Conservation (phyloP, 1,140 invertebrate species). For the Gyrodactylus bullatarudis region DNA sequence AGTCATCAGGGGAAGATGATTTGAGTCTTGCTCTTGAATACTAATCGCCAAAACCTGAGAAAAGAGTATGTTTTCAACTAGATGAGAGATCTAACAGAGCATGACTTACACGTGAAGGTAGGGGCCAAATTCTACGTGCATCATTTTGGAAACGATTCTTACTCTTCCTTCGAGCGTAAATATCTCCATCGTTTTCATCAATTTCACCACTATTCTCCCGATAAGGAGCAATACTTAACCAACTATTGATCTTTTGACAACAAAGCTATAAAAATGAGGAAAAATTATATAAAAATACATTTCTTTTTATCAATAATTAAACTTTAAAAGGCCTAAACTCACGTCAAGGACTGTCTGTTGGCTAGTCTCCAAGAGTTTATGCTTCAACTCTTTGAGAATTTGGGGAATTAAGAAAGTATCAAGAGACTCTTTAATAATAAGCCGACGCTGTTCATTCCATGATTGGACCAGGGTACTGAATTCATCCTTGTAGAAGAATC, state of each 20-base stretch:
- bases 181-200: not conserved
- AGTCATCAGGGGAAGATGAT: not conserved
- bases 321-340: conserved; percentile 8
- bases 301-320: not conserved
- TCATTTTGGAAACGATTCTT: not conserved
- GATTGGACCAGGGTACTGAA: conserved; percentile 73
- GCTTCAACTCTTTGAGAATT: conserved; percentile 47
- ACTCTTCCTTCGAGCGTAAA: not conserved
- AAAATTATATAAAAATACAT: not conserved
- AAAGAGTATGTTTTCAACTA: too few relatives aligned
- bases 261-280: not conserved
- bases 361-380: conserved; percentile 43
- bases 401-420: conserved; percentile 16
- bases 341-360: conserved; percentile 46
- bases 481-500: conserved; percentile 34
- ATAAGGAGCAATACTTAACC: not conserved
- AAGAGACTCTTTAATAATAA: not conserved
- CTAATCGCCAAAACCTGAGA: not conserved
- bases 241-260: not conserved
- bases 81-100: too few relatives aligned
- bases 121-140: not conserved
- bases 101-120: not conserved
- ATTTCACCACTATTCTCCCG: not conserved
- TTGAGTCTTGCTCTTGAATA: not conserved
- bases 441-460: conserved; percentile 55